Conservation (phyloP, 1,140 invertebrate species). For the Aphelenchoides besseyi region DNA sequence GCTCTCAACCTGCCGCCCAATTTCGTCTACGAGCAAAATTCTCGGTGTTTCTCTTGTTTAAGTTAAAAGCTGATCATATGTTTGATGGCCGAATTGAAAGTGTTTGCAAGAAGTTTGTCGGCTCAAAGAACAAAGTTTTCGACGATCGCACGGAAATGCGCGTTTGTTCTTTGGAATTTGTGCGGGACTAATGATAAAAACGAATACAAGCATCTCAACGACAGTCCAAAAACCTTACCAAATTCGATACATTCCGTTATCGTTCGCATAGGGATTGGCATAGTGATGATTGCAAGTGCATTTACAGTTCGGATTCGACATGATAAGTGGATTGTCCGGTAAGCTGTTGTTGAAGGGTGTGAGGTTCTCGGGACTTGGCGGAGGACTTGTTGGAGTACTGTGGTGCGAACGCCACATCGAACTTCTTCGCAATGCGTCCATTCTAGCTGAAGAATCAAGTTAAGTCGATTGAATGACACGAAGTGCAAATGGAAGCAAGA, state of each 20-base stretch:
- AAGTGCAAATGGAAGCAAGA: too few species aligned
- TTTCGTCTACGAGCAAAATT: too few species aligned
- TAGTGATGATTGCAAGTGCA: not conserved
- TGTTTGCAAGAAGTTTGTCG: too few species aligned
- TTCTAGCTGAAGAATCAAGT: not conserved
- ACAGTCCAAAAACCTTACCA: not conserved
- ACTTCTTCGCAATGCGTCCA: not conserved
- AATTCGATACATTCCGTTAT: slow-evolving; percentile 1
- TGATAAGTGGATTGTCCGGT: slow-evolving; percentile 1
- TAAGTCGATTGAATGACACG: not conserved
- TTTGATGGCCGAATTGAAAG: too few species aligned
- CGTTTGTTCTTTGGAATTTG: slow-evolving; percentile 3
- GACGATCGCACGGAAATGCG: not conserved
- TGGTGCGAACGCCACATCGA: slow-evolving; percentile 10
- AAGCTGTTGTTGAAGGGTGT: not conserved
- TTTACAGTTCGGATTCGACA: not conserved
- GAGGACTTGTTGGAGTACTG: not conserved
- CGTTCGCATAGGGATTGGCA: not conserved
- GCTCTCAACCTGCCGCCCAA: too few species aligned
- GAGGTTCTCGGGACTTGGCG: not conserved
- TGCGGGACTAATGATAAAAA: not conserved
- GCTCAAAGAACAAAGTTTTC: not conserved
- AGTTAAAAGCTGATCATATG: too few species aligned
- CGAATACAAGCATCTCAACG: not conserved
- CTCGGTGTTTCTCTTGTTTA: too few species aligned